Evolutionary conservation across 2,888 invertebrate genomes (phyloP).

Genomic region (Clusia tigrina): DNA sequence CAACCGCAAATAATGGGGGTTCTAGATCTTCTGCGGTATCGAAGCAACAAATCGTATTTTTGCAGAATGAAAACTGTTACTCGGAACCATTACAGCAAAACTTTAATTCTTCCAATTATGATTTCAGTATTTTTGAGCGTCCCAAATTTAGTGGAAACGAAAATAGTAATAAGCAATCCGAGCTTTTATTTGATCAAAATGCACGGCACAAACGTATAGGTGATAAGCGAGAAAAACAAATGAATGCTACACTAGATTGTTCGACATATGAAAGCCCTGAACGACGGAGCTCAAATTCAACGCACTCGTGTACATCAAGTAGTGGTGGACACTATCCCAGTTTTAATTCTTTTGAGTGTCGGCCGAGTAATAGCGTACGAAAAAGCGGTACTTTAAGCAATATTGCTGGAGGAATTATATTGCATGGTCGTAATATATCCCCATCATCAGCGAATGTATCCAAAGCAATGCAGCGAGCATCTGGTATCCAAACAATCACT

Average conservation of each 20-base stretch:
- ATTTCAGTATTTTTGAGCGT: conserved; percentile 71
- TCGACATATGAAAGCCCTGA: conserved; percentile 56
- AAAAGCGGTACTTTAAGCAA: conserved; percentile 63
- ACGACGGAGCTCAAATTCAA: conserved; percentile 60
- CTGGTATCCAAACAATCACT: conserved; percentile 37
- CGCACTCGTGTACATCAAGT: conserved; percentile 56
- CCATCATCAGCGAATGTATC: conserved; percentile 34
- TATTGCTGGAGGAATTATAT: conserved; percentile 41
- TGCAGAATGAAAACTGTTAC: conserved; percentile 61
- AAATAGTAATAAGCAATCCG: too few species aligned
- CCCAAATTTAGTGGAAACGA: conserved; percentile 65
- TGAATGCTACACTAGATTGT: conserved; percentile 45
- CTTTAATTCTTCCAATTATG: conserved; percentile 44
- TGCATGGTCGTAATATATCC: conserved; percentile 29
- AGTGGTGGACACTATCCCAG: conserved; percentile 49
- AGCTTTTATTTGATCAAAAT: conserved; percentile 42
- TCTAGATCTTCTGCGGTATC: conserved; percentile 47
- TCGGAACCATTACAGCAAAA: conserved; percentile 59
- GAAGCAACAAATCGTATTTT: conserved; percentile 52
- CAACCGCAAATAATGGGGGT: conserved; percentile 39
- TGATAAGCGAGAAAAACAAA: conserved; percentile 27
- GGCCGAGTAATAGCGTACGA: conserved; percentile 54
- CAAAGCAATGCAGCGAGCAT: conserved; percentile 38
- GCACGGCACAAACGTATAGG: conserved; percentile 25
- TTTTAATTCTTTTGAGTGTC: conserved; percentile 61